These are phyloP conservation scores for Frieseomelitta varia DNA, from an alignment of 1,140 invertebrate species.

Conservation along the genomic window DNA sequence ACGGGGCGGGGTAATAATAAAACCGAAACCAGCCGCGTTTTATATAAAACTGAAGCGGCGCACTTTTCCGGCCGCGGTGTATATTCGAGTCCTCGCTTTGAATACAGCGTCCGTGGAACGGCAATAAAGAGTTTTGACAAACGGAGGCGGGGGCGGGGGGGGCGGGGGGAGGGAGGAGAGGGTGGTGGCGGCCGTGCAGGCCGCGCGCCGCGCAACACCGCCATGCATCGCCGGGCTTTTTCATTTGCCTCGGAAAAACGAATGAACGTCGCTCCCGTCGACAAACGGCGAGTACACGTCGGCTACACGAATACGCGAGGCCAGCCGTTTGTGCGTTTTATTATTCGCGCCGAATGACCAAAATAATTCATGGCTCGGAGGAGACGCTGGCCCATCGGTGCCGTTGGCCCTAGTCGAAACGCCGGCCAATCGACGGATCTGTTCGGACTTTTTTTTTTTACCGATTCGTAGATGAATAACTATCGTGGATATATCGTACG, in stretches of 20 bases:
- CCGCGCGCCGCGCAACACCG: slow-evolving; percentile 38
- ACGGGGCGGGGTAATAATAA: slow-evolving; percentile 62
- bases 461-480: not conserved
- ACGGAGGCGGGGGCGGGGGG: slow-evolving; percentile 44
- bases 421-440: not conserved
- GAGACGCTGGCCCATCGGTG: not conserved
- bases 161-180: not conserved
- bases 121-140: slow-evolving; percentile 76
- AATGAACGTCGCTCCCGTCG: slow-evolving; percentile 67
- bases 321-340: slow-evolving; percentile 62
- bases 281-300: slow-evolving; percentile 70
- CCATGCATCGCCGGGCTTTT: slow-evolving; percentile 60
- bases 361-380: slow-evolving; percentile 36
- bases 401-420: too few species aligned
- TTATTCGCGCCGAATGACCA: slow-evolving; percentile 39
- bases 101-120: slow-evolving; percentile 69
- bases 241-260: slow-evolving; percentile 69
- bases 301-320: slow-evolving; percentile 65
- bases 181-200: not conserved
- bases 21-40: slow-evolving; percentile 65
- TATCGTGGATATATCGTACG: not conserved
- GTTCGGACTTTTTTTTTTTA: not conserved
- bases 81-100: slow-evolving; percentile 71
- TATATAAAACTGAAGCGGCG: slow-evolving; percentile 70
- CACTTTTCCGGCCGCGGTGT: slow-evolving; percentile 65